Conservation (phyloP, 2,797 vertebrate genomes). For the Limosa lapponica region DNA sequence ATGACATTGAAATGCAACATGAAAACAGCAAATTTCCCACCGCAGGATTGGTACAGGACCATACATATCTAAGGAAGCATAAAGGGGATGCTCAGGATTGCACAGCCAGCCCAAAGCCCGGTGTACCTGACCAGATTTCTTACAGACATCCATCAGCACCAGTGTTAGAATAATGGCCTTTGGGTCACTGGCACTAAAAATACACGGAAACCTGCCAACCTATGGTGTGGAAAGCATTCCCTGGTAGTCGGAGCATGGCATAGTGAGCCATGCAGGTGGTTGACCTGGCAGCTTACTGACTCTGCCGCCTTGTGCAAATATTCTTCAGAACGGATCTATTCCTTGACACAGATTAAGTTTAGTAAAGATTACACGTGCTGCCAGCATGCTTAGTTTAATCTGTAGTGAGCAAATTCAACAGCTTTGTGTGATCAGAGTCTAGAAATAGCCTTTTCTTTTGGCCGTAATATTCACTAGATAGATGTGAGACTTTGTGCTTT, state of each 20-base stretch:
- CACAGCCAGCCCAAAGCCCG: not conserved
- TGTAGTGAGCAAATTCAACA: not conserved
- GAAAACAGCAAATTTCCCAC: not conserved
- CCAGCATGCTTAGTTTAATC: not conserved
- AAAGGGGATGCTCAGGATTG: not conserved
- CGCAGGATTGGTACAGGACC: not conserved
- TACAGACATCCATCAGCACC: fast-evolving
- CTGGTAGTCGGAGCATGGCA: not conserved
- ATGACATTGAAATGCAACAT: not conserved
- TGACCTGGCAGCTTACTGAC: not conserved
- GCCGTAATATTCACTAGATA: not conserved
- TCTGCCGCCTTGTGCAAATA: no score
- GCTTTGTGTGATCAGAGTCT: not conserved
- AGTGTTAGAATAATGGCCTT: not conserved
- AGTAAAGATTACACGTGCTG: not conserved
- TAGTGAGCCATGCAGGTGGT: not conserved
- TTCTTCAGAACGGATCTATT: not conserved
- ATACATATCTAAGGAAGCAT: no score
- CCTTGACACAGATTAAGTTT: not conserved
- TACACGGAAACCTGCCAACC: not conserved
- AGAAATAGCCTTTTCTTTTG: not conserved
- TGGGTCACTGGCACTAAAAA: not conserved
- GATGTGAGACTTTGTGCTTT: fast-evolving
- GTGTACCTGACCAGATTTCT: not conserved
- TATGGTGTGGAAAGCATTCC: fast-evolving